phyloP scores from a whole-genome alignment of 2,113 vertebrate species.

The Dinomys branickii region DNA sequence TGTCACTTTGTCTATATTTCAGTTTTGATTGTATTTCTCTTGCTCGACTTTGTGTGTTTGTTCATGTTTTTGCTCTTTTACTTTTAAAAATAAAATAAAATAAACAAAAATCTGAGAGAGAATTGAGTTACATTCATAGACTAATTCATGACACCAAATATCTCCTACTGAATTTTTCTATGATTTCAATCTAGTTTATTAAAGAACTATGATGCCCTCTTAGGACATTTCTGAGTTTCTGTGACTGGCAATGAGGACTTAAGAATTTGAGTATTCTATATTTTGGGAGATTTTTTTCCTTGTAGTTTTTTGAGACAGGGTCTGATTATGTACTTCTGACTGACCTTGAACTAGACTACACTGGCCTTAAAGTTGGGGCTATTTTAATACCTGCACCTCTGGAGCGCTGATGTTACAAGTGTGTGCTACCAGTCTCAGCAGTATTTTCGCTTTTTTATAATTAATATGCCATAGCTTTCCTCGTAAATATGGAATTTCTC shows the following conservation, averaged over 20 bases:
- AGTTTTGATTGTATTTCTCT: no score
- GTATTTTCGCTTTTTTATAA: background rate
- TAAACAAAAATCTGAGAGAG: background rate
- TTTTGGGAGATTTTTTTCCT: background rate
- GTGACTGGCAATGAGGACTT: background rate
- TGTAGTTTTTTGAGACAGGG: background rate
- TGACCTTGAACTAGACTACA: background rate
- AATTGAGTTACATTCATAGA: background rate
- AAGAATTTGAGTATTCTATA: background rate
- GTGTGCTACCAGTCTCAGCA: background rate
- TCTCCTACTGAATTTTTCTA: background rate
- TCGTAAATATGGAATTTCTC: background rate
- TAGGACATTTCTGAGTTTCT: background rate
- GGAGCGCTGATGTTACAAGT: background rate
- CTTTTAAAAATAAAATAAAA: no score
- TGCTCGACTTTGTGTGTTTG: no score
- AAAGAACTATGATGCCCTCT: background rate
- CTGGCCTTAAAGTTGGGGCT: background rate
- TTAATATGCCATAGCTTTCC: no score
- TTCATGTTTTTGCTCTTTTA: no score
- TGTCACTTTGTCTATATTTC: no score
- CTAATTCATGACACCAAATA: background rate
- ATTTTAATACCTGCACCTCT: background rate
- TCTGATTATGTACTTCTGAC: background rate
- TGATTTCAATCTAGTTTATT: background rate